Evolutionary conservation across 1,140 invertebrate species (phyloP).

Genomic region (Choristoneura fumiferana): DNA sequence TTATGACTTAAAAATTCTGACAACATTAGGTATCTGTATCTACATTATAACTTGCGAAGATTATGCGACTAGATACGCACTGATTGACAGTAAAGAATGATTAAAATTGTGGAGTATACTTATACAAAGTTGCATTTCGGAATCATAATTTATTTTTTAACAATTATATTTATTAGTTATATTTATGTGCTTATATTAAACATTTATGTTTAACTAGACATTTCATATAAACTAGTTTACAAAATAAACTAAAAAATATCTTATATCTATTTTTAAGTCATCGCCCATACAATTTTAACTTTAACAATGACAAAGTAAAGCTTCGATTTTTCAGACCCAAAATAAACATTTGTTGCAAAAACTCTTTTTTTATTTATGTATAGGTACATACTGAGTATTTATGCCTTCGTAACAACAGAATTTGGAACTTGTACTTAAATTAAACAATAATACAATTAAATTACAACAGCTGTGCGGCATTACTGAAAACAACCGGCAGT

Average conservation of each 20-base stretch:
- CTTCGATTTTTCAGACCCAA: neutral
- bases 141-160: neutral
- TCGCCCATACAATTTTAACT: neutral
- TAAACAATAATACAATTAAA: no score
- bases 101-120: no score
- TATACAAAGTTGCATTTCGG: no score
- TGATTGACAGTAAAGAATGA: no score
- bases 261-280: neutral
- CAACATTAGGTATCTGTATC: no score
- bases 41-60: no score
- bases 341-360: neutral
- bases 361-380: neutral
- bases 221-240: neutral
- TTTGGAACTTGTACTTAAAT: no score
- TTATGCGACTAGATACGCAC: no score
- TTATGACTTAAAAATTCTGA: no score
- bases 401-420: no score
- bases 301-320: neutral
- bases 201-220: conserved; percentile 8
- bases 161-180: conserved; percentile 9
- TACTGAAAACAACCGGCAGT: no score
- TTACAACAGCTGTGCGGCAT: no score
- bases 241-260: neutral
- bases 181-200: conserved; percentile 4
- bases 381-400: neutral